Percentiles rank a stretch among this genome's conserved stretches.
Evolutionary conservation across 2,113 vertebrate genomes (phyloP).

Genomic region (Calidris pygmaea): DNA sequence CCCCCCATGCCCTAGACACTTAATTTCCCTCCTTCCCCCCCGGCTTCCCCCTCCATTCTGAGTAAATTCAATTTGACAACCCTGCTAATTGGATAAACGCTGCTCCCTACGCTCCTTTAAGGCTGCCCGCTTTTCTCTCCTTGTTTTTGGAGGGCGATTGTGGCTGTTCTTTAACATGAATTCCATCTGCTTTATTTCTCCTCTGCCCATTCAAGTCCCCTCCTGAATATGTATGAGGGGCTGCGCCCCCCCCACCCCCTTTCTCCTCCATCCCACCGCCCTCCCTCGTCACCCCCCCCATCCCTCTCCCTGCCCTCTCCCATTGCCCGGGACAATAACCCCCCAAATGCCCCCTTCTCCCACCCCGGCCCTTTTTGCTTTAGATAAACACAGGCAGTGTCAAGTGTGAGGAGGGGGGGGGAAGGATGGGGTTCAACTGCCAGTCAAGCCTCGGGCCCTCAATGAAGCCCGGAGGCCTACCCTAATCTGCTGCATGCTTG

Average conservation of each 20-base stretch:
- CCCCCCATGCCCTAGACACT: slow-evolving; percentile 60
- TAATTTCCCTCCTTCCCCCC: slow-evolving; percentile 60
- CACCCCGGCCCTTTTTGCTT: slow-evolving; percentile 73
- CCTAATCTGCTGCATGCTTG: slow-evolving; percentile 92
- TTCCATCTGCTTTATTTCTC: slow-evolving; percentile 88
- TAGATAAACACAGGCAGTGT: slow-evolving; percentile 99
- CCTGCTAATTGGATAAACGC: slow-evolving; percentile 98
- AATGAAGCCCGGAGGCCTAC: slow-evolving; percentile 80
- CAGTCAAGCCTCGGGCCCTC: slow-evolving; percentile 82
- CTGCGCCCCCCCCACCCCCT: slow-evolving; percentile 3
- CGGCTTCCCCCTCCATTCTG: slow-evolving; percentile 70
- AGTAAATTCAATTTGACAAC: slow-evolving; percentile 99
- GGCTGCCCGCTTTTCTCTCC: slow-evolving; percentile 83
- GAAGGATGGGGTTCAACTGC: slow-evolving; percentile 86
- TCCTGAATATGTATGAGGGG: slow-evolving; percentile 91
- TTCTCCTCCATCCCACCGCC: slow-evolving; percentile 32
- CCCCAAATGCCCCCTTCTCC: slow-evolving; percentile 80
- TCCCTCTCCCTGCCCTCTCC: slow-evolving; percentile 66
- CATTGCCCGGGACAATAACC: slow-evolving; percentile 75
- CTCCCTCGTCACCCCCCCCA: not conserved
- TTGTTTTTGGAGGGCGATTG: slow-evolving; percentile 81
- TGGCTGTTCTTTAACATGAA: slow-evolving; percentile 80
- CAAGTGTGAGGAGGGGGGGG: slow-evolving; percentile 90
- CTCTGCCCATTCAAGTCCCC: slow-evolving; percentile 72
- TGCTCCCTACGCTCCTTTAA: slow-evolving; percentile 81